These are phyloP conservation scores for Tetrax tetrax DNA, from an alignment of 2,113 vertebrate genomes.

Conservation along the genomic window DNA sequence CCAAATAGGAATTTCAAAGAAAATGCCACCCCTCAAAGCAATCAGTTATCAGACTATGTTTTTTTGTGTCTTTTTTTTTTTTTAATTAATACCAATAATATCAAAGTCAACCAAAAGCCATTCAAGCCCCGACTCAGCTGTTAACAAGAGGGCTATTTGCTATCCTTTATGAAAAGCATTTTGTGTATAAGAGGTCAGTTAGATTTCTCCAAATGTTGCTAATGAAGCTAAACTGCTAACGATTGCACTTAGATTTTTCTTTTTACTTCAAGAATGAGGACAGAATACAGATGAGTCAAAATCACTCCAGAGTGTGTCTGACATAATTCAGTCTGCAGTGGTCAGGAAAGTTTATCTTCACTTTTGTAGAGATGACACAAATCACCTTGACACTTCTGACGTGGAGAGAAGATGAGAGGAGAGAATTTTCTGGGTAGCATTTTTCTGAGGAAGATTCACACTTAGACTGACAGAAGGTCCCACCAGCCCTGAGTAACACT, in stretches of 20 bases:
- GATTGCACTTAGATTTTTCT: not conserved
- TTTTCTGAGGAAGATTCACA: not conserved
- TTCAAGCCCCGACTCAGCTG: not conserved
- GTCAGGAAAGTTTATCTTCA: not conserved
- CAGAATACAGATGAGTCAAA: not conserved
- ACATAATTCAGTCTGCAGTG: not conserved
- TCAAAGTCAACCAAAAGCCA: not conserved
- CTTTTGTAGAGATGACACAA: not conserved
- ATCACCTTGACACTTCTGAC: not conserved
- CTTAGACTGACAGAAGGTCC: not conserved
- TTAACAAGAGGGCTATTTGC: not conserved
- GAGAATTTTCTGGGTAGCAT: not conserved
- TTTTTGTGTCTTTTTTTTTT: not conserved
- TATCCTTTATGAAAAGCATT: not conserved
- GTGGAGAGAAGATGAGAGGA: not conserved
- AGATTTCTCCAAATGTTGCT: not conserved
- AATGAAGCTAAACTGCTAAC: conserved; percentile 9
- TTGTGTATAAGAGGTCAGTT: not conserved
- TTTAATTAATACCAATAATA: not conserved
- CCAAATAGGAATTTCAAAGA: not conserved
- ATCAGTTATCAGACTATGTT: not conserved
- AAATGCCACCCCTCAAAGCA: not conserved
- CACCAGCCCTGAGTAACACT: not conserved
- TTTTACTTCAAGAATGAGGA: not conserved
- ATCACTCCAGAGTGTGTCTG: not conserved